Evolutionary conservation across 2,797 vertebrate genomes (phyloP).

Genomic region (Melanotaenia boesemani): DNA sequence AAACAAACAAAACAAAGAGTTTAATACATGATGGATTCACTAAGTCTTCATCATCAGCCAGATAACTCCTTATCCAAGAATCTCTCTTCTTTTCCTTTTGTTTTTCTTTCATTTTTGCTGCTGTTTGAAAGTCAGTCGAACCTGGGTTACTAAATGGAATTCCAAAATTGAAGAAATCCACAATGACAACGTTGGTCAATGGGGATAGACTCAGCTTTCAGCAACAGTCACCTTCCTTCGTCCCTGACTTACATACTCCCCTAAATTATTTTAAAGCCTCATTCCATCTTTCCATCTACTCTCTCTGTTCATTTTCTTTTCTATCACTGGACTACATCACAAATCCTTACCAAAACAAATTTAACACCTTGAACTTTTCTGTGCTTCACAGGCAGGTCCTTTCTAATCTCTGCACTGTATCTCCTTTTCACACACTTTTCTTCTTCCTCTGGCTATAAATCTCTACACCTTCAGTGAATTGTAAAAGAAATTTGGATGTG

Average conservation of each 20-base stretch:
- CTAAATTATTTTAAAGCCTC: conserved; percentile 54
- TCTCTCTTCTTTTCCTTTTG: no score
- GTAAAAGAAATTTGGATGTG: no score
- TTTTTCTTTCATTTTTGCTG: no score
- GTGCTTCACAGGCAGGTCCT: conserved; percentile 55
- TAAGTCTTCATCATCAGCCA: no score
- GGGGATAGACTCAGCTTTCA: conserved; percentile 34
- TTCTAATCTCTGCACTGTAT: conserved; percentile 50
- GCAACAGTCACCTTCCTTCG: background rate
- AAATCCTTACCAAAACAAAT: conserved; percentile 49
- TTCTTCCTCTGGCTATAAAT: conserved; percentile 61
- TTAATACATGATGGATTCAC: no score
- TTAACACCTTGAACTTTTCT: conserved; percentile 42
- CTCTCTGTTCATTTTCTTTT: conserved; percentile 72
- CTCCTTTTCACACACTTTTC: conserved; percentile 53
- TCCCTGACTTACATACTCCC: conserved; percentile 18
- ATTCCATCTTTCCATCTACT: conserved; percentile 65
- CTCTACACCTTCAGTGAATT: conserved; percentile 9
- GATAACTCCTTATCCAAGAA: no score
- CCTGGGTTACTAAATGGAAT: conserved; percentile 35
- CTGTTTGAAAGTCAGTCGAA: no score
- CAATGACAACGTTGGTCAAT: background rate
- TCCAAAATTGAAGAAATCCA: conserved; percentile 16
- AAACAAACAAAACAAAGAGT: no score
- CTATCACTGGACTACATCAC: conserved; percentile 68